Evolutionary conservation across 2,888 invertebrate genomes (phyloP).

Genomic region (Perdita meconis): DNA sequence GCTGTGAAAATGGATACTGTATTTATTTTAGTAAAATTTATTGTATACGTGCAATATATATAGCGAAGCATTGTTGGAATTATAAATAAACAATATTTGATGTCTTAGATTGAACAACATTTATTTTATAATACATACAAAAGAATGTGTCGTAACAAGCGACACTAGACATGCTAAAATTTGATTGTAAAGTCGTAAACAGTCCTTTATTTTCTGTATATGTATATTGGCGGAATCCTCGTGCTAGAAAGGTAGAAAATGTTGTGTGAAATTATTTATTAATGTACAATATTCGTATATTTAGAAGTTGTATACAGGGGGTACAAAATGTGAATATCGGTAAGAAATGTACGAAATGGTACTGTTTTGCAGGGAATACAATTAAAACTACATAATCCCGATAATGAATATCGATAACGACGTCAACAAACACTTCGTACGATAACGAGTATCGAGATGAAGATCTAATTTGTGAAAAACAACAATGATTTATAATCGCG

Average conservation of each 20-base stretch:
- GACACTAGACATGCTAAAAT: not conserved
- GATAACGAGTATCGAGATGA: not conserved
- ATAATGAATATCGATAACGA: not conserved
- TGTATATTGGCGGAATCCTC: not conserved
- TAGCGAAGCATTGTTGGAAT: conserved; percentile 4
- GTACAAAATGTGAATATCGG: not conserved
- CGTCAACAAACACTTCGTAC: conserved; percentile 1
- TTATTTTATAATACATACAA: conserved; percentile 18
- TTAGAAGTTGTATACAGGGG: not conserved
- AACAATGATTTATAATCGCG: not conserved
- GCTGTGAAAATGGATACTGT: conserved; percentile 49
- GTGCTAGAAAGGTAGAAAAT: not conserved
- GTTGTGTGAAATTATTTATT: conserved; percentile 13
- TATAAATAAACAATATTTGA: conserved; percentile 27
- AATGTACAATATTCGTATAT: conserved; percentile 16
- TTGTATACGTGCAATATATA: conserved; percentile 1
- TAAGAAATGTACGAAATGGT: not conserved
- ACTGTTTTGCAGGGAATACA: conserved; percentile 8
- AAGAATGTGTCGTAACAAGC: not conserved
- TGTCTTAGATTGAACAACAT: conserved; percentile 6
- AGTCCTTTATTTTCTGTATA: too few relatives aligned
- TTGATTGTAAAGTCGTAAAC: too few relatives aligned
- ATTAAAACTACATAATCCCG: conserved; percentile 10
- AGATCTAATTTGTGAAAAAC: conserved; percentile 18
- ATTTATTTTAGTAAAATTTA: conserved; percentile 52